Conservation (phyloP, 2,113 vertebrate genomes). For the Percina caprodes region DNA sequence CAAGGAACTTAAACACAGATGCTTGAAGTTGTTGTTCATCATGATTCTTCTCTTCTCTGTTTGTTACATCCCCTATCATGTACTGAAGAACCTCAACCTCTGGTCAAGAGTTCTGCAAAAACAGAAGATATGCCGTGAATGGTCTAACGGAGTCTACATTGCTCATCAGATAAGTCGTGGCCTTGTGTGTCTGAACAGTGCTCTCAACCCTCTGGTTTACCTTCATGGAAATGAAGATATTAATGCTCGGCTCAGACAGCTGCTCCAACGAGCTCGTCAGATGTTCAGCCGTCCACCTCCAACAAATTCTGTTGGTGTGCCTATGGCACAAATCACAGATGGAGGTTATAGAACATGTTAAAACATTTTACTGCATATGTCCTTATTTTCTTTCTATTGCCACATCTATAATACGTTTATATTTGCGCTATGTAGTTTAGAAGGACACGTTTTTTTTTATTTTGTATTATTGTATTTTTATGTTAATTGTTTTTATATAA, state of each 20-base stretch:
- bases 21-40: no score
- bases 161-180: constrained; percentile 83
- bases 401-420: background rate
- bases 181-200: constrained; percentile 86
- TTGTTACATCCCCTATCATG: constrained; percentile 68
- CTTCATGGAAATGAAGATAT: constrained; percentile 72
- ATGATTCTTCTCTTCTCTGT: no score
- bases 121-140: constrained; percentile 45
- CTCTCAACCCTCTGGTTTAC: constrained; percentile 87
- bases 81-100: constrained; percentile 86
- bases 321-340: background rate
- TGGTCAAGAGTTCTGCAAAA: constrained; percentile 69
- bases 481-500: background rate
- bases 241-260: constrained; percentile 32
- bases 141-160: constrained; percentile 30
- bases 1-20: no score
- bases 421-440: background rate
- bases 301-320: background rate
- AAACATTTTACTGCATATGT: background rate
- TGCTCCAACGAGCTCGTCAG: background rate
- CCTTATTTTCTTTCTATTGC: background rate
- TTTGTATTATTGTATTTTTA: background rate
- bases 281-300: background rate
- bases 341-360: background rate
- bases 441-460: background rate